phyloP scores from a whole-genome alignment of 2,113 vertebrate species.

The Boleophthalmus pectinirostris region DNA sequence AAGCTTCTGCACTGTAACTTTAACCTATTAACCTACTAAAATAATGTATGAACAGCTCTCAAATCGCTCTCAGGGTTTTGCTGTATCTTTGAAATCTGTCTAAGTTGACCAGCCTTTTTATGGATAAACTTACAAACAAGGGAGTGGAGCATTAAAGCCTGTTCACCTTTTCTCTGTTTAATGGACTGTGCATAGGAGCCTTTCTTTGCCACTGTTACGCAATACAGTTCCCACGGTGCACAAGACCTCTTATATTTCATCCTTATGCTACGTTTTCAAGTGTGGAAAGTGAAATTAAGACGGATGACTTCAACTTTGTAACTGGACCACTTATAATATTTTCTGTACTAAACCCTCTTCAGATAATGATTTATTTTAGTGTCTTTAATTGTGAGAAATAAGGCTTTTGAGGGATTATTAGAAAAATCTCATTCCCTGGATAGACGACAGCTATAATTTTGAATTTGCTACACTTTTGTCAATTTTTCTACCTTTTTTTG shows the following conservation, averaged over 20 bases:
- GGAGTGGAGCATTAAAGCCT: slow-evolving; percentile 45
- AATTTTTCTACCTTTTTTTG: too few species aligned
- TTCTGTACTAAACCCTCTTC: too few species aligned
- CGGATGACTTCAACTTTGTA: background rate
- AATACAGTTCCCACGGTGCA: background rate
- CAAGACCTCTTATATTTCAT: background rate
- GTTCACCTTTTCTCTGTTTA: background rate
- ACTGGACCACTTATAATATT: background rate
- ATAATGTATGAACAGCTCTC: background rate
- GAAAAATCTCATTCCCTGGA: too few species aligned
- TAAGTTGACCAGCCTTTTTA: background rate
- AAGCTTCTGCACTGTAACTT: too few species aligned
- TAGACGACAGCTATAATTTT: too few species aligned
- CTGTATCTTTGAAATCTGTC: slow-evolving; percentile 1
- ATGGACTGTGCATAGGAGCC: slow-evolving; percentile 35
- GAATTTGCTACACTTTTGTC: too few species aligned
- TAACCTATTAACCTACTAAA: background rate
- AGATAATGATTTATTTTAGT: too few species aligned
- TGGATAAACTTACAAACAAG: slow-evolving; percentile 5
- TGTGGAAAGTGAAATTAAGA: background rate
- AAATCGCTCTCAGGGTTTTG: background rate
- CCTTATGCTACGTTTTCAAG: background rate
- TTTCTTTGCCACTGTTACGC: slow-evolving; percentile 8
- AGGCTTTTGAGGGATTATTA: too few species aligned
- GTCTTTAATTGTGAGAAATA: too few species aligned